phyloP scores from a whole-genome alignment of 2,797 vertebrate genomes.

The Hapalemur alaotrensis region DNA sequence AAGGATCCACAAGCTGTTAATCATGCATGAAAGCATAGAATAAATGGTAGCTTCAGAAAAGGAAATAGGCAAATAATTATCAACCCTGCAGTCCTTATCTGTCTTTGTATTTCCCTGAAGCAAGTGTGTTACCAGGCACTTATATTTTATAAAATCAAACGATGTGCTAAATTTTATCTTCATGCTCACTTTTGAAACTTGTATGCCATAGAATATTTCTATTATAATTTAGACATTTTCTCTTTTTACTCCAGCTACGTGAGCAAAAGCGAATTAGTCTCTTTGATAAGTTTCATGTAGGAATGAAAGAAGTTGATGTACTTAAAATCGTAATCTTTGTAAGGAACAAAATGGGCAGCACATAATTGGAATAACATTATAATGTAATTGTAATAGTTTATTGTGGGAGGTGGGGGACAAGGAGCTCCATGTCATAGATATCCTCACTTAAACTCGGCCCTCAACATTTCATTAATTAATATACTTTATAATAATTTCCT shows the following conservation, averaged over 20 bases:
- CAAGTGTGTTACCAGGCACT: slow-evolving; percentile 5
- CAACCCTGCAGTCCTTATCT: slow-evolving; percentile 71
- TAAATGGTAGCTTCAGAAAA: slow-evolving; percentile 81
- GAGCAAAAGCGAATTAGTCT: slow-evolving; percentile 61
- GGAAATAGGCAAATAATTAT: slow-evolving; percentile 83
- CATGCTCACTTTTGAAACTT: slow-evolving; percentile 84
- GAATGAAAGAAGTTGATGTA: slow-evolving; percentile 47
- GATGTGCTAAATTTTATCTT: slow-evolving; percentile 77
- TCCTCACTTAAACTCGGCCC: background rate
- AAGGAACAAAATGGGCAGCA: background rate
- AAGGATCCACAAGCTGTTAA: slow-evolving; percentile 87
- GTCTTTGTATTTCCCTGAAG: slow-evolving; percentile 65
- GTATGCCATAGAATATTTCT: slow-evolving; percentile 64
- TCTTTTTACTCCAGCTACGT: slow-evolving; percentile 32
- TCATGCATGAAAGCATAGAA: slow-evolving; percentile 82
- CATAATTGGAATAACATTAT: background rate
- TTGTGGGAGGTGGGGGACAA: background rate
- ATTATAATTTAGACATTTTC: slow-evolving; percentile 69
- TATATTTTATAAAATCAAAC: slow-evolving; percentile 77
- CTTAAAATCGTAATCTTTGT: slow-evolving; percentile 43
- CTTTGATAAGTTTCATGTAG: slow-evolving; percentile 31
- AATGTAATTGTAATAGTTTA: background rate
- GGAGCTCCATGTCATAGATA: background rate
- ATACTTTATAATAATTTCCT: background rate
- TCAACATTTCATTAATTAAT: background rate